Evolutionary conservation across 1,140 invertebrate genomes (phyloP).

Genomic region (Nephotettix cincticeps): DNA sequence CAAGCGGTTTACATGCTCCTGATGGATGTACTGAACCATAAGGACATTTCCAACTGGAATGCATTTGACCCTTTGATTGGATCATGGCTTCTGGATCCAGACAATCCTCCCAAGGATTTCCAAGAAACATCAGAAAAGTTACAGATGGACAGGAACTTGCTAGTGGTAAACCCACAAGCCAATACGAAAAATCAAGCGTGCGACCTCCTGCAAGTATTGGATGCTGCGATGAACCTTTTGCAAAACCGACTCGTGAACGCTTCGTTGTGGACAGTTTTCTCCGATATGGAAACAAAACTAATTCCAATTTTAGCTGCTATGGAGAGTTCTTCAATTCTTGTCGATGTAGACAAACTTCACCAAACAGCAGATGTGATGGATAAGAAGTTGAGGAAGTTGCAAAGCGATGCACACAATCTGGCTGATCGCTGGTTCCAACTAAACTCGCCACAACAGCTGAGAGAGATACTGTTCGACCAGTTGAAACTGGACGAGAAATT

Average conservation of each 20-base stretch:
- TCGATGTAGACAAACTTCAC: constrained; percentile 18
- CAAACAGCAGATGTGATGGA: neutral
- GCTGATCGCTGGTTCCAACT: constrained; percentile 54
- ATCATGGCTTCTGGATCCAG: constrained; percentile 37
- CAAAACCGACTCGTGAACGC: constrained; percentile 4
- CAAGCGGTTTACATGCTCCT: constrained; percentile 31
- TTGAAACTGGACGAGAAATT: constrained; percentile 52
- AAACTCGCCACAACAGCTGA: constrained; percentile 53
- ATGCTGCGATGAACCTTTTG: constrained; percentile 16
- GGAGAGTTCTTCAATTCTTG: constrained; percentile 4
- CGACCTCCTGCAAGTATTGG: constrained; percentile 1
- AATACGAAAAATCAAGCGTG: constrained; percentile 10
- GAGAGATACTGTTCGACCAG: constrained; percentile 56
- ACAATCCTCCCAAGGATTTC: constrained; percentile 33
- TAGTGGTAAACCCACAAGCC: neutral
- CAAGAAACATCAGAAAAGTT: neutral
- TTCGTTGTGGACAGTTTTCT: constrained; percentile 50
- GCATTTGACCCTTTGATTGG: constrained; percentile 35
- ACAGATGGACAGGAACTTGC: neutral
- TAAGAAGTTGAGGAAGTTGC: constrained; percentile 46
- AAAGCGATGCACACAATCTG: constrained; percentile 49
- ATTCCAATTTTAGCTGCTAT: constrained; percentile 54
- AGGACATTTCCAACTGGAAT: constrained; percentile 32
- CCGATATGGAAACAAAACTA: constrained; percentile 53
- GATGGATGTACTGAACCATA: constrained; percentile 25